Base-by-base conservation (phyloP, 1,140 invertebrate species). In the Ceratosolen fusciceps region DNA sequence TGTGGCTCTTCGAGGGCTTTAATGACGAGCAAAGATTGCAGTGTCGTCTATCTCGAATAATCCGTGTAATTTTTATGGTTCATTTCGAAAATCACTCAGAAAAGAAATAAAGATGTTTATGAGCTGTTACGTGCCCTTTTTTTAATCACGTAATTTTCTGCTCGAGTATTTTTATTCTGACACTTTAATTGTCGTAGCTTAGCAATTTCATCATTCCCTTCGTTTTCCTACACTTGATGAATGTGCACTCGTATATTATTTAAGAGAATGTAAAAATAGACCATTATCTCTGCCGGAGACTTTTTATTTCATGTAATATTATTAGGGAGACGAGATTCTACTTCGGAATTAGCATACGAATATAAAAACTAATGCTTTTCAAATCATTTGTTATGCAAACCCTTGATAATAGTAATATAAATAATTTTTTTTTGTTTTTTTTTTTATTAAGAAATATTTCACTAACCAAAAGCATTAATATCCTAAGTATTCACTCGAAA, bases 101-200 rank as follows among this genome's bases (percentile, higher is more conserved):
- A 74, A 75, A 62, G 29, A 62, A 62, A 62, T 62, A 70, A 74
- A 84, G 70, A 74, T 24, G 24, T 83, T 80, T 56, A 43, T 79
- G 56, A 77, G 67, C 67, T 65, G 75, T 72, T 54, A 34, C 9
- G 0, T 56, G 34, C 24, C 2, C 26, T 10, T 52, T 49, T 84
- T 74, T 83, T 73, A 65, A 16, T n/a, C 8, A 7, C 31, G 14
- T 24, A 43, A 39, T 29, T 62, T 34, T 34, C 77, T 39, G 62
- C 49, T 58, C 58, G 73, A n/a, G 37, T 43, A 26, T n/a, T 34
- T 76, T 26, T 62, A 43, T 47, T 62, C 8, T 8, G 16, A 29
- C n/a, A 34, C 10, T 58, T 77, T 56, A 70, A 71, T 70, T 58
- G 37, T 19, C 21, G 12, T 43, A 21, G 37, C 8, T 60, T 43